Base-by-base conservation (phyloP, 2,113 vertebrate species). In the Poicephalus meyeri region DNA sequence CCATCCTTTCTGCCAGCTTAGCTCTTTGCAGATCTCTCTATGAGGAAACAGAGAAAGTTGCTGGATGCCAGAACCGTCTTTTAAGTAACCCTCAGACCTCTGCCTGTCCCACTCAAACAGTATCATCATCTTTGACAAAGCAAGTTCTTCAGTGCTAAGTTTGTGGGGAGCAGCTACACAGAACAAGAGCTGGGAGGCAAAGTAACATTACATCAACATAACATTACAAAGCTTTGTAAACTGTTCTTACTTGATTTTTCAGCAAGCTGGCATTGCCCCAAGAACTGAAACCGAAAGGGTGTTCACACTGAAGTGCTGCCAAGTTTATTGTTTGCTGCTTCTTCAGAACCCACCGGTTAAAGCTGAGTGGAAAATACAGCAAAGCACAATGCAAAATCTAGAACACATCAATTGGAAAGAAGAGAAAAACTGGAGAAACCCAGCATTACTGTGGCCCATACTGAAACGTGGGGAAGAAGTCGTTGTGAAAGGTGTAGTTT, bases 371-470 rank as follows among this genome's bases (percentile, higher is more conserved):
- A 15, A 13, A 7, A 1, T 1, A 9, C 0, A 28, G 10, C 29
- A 5, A 28, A 9, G 0, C 55, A 4, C 0, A 0, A 2, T 0
- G 2, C 4, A n/a, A 2, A 1, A 12, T 25, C 6, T 70, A 37
- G 83, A 92, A 37, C 89, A 92, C 0, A 14, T 91, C 55, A 55
- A 63, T 49, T 61, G 28, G 64, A 86, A 73, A 83, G 41, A 3
- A 13, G 0, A 0, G 3, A 14, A 2, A 6, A 0, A 11, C 12
- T 78, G 60, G 25, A 16, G 5, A 44, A 83, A 47, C 10, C 0
- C 0, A 73, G 3, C 1, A 5, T 1, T 89, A 66, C 55, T 94
- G 42, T 95, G 89, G 84, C 80, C 91, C 20, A 1, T 89, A 65
- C 55, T 92, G 95, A 70, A n/a, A 70, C 0, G 1, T 9, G 69